Evolutionary conservation across 2,113 vertebrate species (phyloP), one percentile per base, ranked within the genome.

Genomic region (Pundamilia nyererei): DNA sequence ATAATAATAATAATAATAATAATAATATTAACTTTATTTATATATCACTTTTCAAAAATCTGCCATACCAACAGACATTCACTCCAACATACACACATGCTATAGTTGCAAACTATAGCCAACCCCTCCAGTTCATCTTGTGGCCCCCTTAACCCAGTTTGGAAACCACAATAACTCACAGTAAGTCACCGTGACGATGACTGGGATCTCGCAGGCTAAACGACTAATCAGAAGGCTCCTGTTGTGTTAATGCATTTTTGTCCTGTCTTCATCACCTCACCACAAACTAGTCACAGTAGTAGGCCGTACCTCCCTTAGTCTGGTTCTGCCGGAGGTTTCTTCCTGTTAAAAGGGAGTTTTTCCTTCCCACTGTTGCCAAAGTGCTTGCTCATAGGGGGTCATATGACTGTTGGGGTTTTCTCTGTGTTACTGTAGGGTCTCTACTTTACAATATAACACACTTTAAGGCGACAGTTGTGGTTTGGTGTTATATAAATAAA

Each of bases 1-100:
- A 21, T 1, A 21, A 21, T 21, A 33, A 33, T 0, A 33, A 35
- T 1, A 33, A 45, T 0, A 42, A 6, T 0, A 51, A 53, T 0
- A 12, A 54, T 4, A 56, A 9, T 5, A 19, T 2, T 11, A 35
- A 65, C 31, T 35, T 65, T 65, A 12, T 65, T 65, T 65, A 65
- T 13, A 38, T 7, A n/a, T 35, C 60, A 65, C 31, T 65, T 65
- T 35, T 35, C 17, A 65, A 65, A 65, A 65, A n/a, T 65, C 6
- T 35, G 60, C 31, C 17, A 65, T n/a, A 65, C 60, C 60, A 35
- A n/a, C 60, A 38, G 60, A 38, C 60, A 38, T 38, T 65, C 31
- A 7, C 31, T 65, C 31, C 10, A 65, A 65, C 60, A n/a, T 65
- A 12, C 60, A 35, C 31, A 35, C 31, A 35, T 35, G 17, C 60